Evolutionary conservation across 2,888 invertebrate species (phyloP).

Genomic region (Melinopterus prodromus): DNA sequence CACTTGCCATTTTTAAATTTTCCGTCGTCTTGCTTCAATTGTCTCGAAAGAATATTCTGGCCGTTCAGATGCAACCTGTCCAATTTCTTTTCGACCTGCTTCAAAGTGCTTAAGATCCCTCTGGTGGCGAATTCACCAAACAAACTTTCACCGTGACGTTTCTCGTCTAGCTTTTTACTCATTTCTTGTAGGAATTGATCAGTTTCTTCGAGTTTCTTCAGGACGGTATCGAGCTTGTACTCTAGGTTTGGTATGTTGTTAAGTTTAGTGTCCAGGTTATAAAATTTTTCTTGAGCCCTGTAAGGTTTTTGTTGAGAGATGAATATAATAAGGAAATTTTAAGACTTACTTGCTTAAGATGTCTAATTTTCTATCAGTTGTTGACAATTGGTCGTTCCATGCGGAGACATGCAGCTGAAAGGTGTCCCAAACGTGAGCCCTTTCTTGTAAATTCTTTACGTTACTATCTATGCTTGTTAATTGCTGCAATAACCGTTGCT

Average conservation of each 20-base stretch:
- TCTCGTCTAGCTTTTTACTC: slow-evolving; percentile 46
- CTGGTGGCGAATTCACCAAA: slow-evolving; percentile 58
- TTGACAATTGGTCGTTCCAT: slow-evolving; percentile 64
- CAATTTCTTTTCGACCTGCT: slow-evolving; percentile 56
- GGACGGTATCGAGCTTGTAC: slow-evolving; percentile 57
- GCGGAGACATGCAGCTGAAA: slow-evolving; percentile 64
- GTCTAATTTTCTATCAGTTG: slow-evolving; percentile 63
- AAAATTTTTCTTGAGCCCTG: slow-evolving; percentile 58
- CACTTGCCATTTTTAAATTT: slow-evolving; percentile 53
- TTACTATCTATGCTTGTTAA: slow-evolving; percentile 61
- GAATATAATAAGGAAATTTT: background rate
- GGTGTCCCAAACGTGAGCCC: slow-evolving; percentile 64
- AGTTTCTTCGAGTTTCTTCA: slow-evolving; percentile 47
- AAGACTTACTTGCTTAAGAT: slow-evolving; percentile 59
- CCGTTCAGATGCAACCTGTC: slow-evolving; percentile 49
- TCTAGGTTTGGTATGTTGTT: slow-evolving; percentile 56
- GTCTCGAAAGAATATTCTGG: slow-evolving; percentile 37
- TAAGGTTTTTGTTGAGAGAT: slow-evolving; percentile 29
- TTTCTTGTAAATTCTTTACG: slow-evolving; percentile 61
- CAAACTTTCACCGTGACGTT: slow-evolving; percentile 48
- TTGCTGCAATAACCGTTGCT: slow-evolving; percentile 57
- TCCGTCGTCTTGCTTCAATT: slow-evolving; percentile 43
- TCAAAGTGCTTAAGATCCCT: slow-evolving; percentile 58
- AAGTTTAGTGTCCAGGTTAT: slow-evolving; percentile 54
- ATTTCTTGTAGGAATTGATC: slow-evolving; percentile 49